phyloP scores from a whole-genome alignment of 2,113 vertebrate genomes.

The Stictonetta naevosa region DNA sequence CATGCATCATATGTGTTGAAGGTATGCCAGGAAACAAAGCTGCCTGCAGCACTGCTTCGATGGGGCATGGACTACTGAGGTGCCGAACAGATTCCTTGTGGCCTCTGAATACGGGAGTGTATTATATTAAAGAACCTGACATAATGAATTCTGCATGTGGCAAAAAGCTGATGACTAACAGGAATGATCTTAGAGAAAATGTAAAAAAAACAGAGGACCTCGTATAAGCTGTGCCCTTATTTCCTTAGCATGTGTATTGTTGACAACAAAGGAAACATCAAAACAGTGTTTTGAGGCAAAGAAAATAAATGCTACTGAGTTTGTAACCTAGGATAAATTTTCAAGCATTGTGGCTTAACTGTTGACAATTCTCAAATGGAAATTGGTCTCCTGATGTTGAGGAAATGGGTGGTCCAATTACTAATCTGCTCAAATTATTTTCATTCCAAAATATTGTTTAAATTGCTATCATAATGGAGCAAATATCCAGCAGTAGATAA shows the following conservation, averaged over 20 bases:
- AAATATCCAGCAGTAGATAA: neutral
- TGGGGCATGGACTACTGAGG: neutral
- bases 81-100: neutral
- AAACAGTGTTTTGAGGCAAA: neutral
- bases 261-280: slow-evolving; percentile 2
- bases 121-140: neutral
- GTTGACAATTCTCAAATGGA: neutral
- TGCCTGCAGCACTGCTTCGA: neutral
- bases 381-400: neutral
- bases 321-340: neutral
- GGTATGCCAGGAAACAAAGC: neutral
- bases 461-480: neutral
- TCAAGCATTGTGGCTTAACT: neutral
- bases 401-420: neutral
- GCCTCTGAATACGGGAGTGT: neutral
- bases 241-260: neutral
- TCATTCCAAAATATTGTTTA: slow-evolving; percentile 12
- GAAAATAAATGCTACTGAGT: neutral
- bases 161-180: neutral
- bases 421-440: neutral
- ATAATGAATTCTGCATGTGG: neutral
- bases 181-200: neutral
- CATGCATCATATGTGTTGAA: accelerated
- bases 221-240: neutral
- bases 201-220: neutral